Conservation (phyloP, 2,113 vertebrate species). For the Circaetus gallicus region DNA sequence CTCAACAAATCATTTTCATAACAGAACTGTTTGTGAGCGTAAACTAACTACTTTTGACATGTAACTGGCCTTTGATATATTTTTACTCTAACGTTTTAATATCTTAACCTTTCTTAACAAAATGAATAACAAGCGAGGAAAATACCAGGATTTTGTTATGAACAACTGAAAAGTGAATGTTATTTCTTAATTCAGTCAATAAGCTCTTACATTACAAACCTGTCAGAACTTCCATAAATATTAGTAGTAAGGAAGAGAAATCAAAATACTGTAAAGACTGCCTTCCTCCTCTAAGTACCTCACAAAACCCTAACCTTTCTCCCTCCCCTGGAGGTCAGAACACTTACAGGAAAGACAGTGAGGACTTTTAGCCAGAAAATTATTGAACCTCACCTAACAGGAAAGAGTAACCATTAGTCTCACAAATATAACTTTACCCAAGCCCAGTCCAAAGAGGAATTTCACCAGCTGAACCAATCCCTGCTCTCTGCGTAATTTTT, state of each 20-base stretch:
- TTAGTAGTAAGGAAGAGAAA: not conserved
- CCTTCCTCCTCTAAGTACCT: not conserved
- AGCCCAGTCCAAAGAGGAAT: not conserved
- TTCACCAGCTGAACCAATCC: not conserved
- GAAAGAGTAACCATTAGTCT: not conserved
- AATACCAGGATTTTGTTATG: not conserved
- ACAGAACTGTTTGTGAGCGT: not conserved
- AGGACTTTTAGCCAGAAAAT: not conserved
- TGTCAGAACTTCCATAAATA: not conserved
- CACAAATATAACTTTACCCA: not conserved
- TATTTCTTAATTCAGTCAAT: not conserved
- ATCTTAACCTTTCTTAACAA: not conserved
- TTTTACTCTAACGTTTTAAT: not conserved
- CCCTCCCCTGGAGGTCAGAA: not conserved
- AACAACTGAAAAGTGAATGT: not conserved
- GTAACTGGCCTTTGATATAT: not conserved
- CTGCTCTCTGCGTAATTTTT: not conserved
- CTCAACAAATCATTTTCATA: not conserved
- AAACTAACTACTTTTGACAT: not conserved
- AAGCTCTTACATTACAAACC: not conserved
- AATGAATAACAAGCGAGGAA: not conserved
- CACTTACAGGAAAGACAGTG: not conserved
- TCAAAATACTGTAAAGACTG: not conserved
- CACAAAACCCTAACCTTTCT: not conserved
- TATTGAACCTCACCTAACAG: not conserved